A percentile compares a stretch with the other conserved stretches of the same genome.
phyloP scores from a whole-genome alignment of 2,888 invertebrate genomes.

The Eurois occulta region DNA sequence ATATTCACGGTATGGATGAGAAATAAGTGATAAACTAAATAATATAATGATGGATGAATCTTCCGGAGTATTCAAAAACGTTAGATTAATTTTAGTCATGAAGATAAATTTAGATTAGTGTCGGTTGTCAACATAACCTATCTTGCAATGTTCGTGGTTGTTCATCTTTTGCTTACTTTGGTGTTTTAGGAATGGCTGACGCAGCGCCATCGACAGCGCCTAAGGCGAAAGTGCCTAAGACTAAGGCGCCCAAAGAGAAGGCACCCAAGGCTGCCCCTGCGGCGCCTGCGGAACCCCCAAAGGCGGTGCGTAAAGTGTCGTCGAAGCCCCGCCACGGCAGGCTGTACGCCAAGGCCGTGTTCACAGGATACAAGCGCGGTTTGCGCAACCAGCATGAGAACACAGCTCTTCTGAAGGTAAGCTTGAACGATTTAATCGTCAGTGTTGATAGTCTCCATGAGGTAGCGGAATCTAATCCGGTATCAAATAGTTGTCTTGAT shows the following conservation, averaged over 20 bases:
- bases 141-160: constrained; percentile 60
- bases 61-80: constrained; percentile 54
- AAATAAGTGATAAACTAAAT: constrained; percentile 70
- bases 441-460: constrained; percentile 34
- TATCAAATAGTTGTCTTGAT: background rate
- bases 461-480: constrained; percentile 9
- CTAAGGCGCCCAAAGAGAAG: constrained; percentile 91
- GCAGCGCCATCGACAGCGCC: constrained; percentile 88
- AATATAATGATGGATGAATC: constrained; percentile 45
- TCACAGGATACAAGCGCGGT: constrained; percentile 98
- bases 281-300: constrained; percentile 88
- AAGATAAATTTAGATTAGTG: constrained; percentile 81
- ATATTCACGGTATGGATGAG: constrained; percentile 52
- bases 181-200: constrained; percentile 92
- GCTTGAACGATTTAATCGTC: constrained; percentile 8
- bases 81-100: constrained; percentile 72
- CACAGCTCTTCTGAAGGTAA: constrained; percentile 97
- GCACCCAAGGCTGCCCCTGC: constrained; percentile 89
- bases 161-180: constrained; percentile 65
- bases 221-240: constrained; percentile 89
- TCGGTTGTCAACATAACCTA: constrained; percentile 89
- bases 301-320: constrained; percentile 87
- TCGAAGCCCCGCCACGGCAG: constrained; percentile 93
- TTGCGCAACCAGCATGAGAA: constrained; percentile 99
- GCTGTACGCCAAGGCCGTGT: constrained; percentile 99